Conservation (phyloP, 2,888 invertebrate genomes). For the Caenorhabditis panamensis region DNA sequence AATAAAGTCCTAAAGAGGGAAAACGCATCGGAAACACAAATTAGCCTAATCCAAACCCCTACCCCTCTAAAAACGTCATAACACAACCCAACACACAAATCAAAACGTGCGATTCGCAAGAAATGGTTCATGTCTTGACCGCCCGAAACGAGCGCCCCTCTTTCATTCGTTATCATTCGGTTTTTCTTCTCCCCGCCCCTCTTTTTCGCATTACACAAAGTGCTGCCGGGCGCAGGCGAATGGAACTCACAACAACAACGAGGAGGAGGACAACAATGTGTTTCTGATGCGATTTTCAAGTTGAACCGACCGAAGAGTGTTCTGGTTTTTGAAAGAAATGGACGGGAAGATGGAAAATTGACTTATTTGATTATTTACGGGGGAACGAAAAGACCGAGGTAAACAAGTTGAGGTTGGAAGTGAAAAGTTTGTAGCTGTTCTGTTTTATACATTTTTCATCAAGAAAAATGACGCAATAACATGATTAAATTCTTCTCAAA, state of each 20-base stretch:
- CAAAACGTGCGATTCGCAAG: constrained; percentile 16
- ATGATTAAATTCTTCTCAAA: too few species aligned
- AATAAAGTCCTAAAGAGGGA: too few species aligned
- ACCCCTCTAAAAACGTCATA: too few species aligned
- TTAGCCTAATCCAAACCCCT: too few species aligned
- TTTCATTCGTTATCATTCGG: constrained; percentile 14
- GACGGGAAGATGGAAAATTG: background rate
- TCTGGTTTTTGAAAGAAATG: too few species aligned
- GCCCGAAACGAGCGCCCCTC: constrained; percentile 32
- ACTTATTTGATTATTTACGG: background rate
- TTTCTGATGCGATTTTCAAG: constrained; percentile 16
- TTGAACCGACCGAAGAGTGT: too few species aligned
- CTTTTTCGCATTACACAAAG: constrained; percentile 37
- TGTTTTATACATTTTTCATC: too few species aligned
- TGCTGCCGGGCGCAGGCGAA: constrained; percentile 9
- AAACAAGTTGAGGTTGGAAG: background rate
- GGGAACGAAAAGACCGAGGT: background rate
- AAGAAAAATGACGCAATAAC: too few species aligned
- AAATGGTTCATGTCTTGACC: constrained; percentile 36
- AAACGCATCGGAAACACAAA: too few species aligned
- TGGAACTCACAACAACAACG: background rate
- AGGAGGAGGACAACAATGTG: constrained; percentile 9
- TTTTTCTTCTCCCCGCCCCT: constrained; percentile 23
- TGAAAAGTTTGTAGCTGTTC: too few species aligned
- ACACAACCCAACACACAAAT: too few species aligned